Evolutionary conservation across 2,888 invertebrate species (phyloP), one percentile per base, ranked within the genome.

Genomic region (Rapana venosa): DNA sequence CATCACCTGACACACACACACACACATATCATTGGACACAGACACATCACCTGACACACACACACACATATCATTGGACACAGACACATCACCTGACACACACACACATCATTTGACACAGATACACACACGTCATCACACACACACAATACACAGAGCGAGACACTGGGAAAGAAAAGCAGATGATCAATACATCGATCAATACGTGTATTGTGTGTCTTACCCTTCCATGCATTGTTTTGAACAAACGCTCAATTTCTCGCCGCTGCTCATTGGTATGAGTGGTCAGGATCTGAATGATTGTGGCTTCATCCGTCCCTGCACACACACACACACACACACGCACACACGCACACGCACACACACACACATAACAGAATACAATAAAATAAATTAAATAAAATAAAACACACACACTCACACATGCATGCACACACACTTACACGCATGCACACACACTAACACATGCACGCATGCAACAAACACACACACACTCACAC

Each of bases 221-320:
- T 92, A 94, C 94, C 93, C 93, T 93, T 30, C 94, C 94, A 90
- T 88, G 93, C 90, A 92, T 92, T n/a, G 93, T 93, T 86, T 94
- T 93, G 88, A 92, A 94, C 15, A 87, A 77, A 70, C 87, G 87
- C 22, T 91, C 92, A 26, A 94, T 94, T 70, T 93, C 92, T 87
- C 92, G 92, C 81, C 94, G 88, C 90, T 94, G 94, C 36, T 92
- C 86, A 85, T 93, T 94, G 26, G 87, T 88, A 88, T 94, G 93
- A 22, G 84, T 87, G 2, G 81, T 0, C 90, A 94, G 88, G 1
- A 94, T 91, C 22, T 92, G 86, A 56, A 93, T 93, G 74, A 94
- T 93, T 11, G 92, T 91, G 15, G 92, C 91, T 87, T 94, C 94
- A 83, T 94, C 93, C 17, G 93, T 94, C 20, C 93, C 94, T 94